These are phyloP conservation scores for Blera fallax DNA, from an alignment of 2,888 invertebrate species.

Conservation along the genomic window DNA sequence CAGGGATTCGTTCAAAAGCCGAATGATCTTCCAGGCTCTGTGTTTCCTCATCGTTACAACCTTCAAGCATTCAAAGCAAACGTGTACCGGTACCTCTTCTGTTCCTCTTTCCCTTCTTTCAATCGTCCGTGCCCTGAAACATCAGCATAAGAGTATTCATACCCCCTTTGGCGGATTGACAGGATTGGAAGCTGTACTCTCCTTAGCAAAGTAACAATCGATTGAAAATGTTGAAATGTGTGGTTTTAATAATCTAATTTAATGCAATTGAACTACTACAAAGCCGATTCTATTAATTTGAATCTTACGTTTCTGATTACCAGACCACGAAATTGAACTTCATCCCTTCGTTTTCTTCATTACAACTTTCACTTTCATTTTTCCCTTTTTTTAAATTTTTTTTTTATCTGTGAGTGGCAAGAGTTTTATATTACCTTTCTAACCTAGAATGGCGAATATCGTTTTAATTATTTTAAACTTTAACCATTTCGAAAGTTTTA, in stretches of 20 bases:
- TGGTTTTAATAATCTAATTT: neutral
- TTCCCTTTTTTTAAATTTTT: neutral
- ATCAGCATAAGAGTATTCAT: too few relatives aligned
- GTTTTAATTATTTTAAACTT: conserved; percentile 48
- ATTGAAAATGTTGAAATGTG: neutral
- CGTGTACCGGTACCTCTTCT: too few relatives aligned
- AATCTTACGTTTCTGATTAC: neutral
- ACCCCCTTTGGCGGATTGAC: too few relatives aligned
- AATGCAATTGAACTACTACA: neutral
- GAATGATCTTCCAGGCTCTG: too few relatives aligned
- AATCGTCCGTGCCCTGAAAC: too few relatives aligned
- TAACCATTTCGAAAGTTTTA: conserved; percentile 34
- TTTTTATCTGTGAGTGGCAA: neutral
- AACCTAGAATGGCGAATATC: conserved; percentile 4
- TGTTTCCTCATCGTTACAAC: too few relatives aligned
- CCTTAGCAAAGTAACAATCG: too few relatives aligned
- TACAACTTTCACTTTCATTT: neutral
- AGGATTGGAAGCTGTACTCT: too few relatives aligned
- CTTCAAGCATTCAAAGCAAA: too few relatives aligned
- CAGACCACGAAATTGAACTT: neutral
- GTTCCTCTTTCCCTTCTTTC: too few relatives aligned
- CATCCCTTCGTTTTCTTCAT: neutral
- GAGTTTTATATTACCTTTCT: neutral
- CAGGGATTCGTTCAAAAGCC: too few relatives aligned
- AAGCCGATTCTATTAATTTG: neutral